Conservation (phyloP, 2,113 vertebrate genomes). For the Aviceda subcristata region DNA sequence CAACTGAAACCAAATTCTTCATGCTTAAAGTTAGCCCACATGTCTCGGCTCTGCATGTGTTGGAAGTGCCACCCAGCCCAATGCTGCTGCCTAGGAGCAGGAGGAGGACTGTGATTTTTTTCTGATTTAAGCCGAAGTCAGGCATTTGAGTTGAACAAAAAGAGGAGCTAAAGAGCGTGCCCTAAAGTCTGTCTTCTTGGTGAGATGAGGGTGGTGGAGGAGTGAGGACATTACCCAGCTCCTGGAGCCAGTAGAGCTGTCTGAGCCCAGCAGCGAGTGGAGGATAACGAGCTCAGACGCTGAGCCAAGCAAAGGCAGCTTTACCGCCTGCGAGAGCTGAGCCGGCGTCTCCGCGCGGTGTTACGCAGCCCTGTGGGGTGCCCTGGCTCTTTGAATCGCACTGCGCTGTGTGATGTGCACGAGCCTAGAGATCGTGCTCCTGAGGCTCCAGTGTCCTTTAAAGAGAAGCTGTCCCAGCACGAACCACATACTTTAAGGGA, state of each 20-base stretch:
- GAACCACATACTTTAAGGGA: accelerated
- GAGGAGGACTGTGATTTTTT: background rate
- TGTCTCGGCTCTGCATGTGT: background rate
- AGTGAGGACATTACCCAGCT: background rate
- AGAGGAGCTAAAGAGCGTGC: background rate
- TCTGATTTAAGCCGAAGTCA: background rate
- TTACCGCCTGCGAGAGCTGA: background rate
- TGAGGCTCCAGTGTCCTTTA: background rate
- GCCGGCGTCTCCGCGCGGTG: accelerated
- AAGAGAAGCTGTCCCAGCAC: background rate
- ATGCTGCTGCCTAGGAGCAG: background rate
- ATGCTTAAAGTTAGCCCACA: background rate
- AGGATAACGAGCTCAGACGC: background rate
- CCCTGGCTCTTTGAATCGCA: background rate
- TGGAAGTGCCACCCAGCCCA: background rate
- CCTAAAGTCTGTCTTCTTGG: background rate
- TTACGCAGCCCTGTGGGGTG: background rate
- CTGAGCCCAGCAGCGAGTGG: background rate
- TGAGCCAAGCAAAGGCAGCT: background rate
- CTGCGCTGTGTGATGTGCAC: background rate
- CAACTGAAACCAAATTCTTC: background rate
- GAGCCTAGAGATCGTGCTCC: background rate
- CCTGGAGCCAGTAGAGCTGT: background rate
- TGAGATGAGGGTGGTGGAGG: background rate
- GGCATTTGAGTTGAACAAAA: background rate